Percentiles rank a stretch among this genome's conserved stretches.
These are phyloP conservation scores for Vidua macroura DNA, from an alignment of 2,113 vertebrate species.

Conservation along the genomic window DNA sequence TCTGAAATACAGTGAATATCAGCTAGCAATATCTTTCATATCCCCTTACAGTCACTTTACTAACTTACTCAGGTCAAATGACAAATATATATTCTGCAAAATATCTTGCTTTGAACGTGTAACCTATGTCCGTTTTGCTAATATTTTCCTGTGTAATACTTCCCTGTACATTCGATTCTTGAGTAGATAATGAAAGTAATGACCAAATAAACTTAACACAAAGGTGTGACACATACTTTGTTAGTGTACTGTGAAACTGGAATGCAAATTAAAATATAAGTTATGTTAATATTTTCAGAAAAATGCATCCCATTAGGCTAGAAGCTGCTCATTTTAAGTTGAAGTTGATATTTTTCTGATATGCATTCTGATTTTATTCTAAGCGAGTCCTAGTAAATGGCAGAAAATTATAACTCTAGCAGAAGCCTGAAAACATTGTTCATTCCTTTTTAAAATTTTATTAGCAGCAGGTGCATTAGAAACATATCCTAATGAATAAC, in stretches of 20 bases:
- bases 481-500: slow-evolving; percentile 56
- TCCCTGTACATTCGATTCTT: not conserved
- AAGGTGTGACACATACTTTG: slow-evolving; percentile 55
- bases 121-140: not conserved
- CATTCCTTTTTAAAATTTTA: slow-evolving; percentile 62
- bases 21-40: not conserved
- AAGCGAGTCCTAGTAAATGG: not conserved
- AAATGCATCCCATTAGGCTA: slow-evolving; percentile 44
- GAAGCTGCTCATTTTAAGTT: slow-evolving; percentile 38
- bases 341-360: slow-evolving; percentile 41
- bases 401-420: slow-evolving; percentile 7
- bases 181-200: slow-evolving; percentile 50
- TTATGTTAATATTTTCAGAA: slow-evolving; percentile 61
- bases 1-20: not conserved
- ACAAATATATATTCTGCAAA: not conserved
- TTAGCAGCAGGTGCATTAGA: slow-evolving; percentile 47
- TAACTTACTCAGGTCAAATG: not conserved
- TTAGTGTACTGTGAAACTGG: slow-evolving; percentile 58
- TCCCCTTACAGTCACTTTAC: not conserved
- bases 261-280: slow-evolving; percentile 60
- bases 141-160: not conserved
- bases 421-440: slow-evolving; percentile 23
- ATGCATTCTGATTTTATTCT: slow-evolving; percentile 53
- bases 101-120: not conserved
- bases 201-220: slow-evolving; percentile 66